These are phyloP conservation scores for Fratercula arctica DNA, from an alignment of 2,797 vertebrate species.

Conservation along the genomic window DNA sequence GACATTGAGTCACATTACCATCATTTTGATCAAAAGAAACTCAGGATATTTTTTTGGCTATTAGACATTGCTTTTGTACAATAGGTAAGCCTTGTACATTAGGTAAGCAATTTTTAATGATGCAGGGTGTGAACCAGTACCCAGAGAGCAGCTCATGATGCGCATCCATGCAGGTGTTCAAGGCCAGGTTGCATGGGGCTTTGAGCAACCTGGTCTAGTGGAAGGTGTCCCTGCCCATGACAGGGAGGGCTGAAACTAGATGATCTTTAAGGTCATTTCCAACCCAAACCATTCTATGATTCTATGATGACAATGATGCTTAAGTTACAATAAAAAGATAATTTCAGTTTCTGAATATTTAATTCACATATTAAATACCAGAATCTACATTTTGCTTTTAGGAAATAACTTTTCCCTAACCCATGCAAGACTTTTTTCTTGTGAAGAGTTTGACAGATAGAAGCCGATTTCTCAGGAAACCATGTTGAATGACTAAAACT, in stretches of 20 bases:
- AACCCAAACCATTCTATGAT: too few species aligned
- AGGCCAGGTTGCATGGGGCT: background rate
- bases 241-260: background rate
- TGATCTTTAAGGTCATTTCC: background rate
- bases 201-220: background rate
- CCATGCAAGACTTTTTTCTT: background rate
- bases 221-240: background rate
- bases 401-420: background rate
- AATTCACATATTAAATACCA: background rate
- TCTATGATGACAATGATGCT: background rate
- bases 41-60: background rate
- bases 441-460: background rate
- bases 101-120: background rate
- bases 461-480: background rate
- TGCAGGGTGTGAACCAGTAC: background rate
- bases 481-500: background rate
- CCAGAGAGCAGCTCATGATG: background rate
- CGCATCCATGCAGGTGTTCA: background rate
- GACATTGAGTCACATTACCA: background rate
- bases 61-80: background rate
- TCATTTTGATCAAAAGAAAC: background rate
- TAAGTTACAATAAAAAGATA: background rate
- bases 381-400: background rate
- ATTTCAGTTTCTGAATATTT: background rate
- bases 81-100: background rate